A percentile compares a stretch with the other conserved stretches of the same genome.
These are phyloP conservation scores for Halcyon chelicuti DNA, from an alignment of 2,797 vertebrate genomes.

Conservation along the genomic window DNA sequence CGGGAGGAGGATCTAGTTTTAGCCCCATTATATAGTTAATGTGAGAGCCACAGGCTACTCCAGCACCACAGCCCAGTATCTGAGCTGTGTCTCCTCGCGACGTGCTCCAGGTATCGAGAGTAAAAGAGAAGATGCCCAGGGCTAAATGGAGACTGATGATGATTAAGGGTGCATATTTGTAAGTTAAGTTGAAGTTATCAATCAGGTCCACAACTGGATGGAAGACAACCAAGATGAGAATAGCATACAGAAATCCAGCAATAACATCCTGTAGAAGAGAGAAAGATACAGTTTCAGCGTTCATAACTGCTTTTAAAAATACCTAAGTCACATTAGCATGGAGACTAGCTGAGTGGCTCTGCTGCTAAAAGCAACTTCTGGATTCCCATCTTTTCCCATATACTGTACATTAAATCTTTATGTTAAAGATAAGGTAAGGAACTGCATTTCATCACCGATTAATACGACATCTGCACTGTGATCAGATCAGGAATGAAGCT, in stretches of 20 bases:
- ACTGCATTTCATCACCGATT: not conserved
- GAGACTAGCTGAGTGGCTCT: not conserved
- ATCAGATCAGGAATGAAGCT: not conserved
- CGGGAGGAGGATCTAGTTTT: constrained; percentile 79
- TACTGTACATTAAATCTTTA: not conserved
- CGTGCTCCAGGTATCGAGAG: constrained; percentile 97
- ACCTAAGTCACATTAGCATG: not conserved
- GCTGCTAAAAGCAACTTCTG: not conserved
- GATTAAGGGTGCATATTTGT: constrained; percentile 86
- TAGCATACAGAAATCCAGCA: constrained; percentile 89
- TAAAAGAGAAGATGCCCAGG: constrained; percentile 94
- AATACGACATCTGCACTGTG: not conserved
- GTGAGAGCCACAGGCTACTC: constrained; percentile 91
- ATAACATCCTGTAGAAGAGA: constrained; percentile 88
- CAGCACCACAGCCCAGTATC: constrained; percentile 93
- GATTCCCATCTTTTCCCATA: not conserved
- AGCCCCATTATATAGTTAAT: constrained; percentile 83
- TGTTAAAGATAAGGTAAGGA: not conserved
- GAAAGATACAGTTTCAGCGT: constrained; percentile 6
- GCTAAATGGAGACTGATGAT: constrained; percentile 89
- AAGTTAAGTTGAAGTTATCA: constrained; percentile 90
- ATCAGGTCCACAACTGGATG: constrained; percentile 88
- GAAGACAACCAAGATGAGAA: constrained; percentile 89
- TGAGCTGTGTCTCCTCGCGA: constrained; percentile 95
- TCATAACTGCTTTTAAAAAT: not conserved